Base-by-base conservation (phyloP, 2,797 vertebrate species). In the Protosalanx chinensis region DNA sequence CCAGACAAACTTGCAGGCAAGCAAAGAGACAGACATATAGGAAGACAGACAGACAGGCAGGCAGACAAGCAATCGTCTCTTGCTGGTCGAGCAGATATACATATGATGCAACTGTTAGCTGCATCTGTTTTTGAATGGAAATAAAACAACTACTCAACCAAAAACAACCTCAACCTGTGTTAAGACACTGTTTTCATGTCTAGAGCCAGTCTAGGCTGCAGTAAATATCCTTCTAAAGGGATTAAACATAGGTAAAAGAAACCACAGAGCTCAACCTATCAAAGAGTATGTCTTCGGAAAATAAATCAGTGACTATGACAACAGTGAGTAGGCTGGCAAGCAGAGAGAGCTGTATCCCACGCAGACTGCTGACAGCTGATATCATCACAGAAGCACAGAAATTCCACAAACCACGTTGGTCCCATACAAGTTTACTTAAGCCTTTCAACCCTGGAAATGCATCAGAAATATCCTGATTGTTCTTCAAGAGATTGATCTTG, bases 331-430 rank as follows among this genome's bases (percentile, higher is more conserved):
- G 81, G 79, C 76, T 81, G 78, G 72, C 71, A 46, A 3, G 69
- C 76, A 63, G 62, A 74, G 75, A 77, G 81, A 82, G 78, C 79
- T 73, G 78, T 79, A 83, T 75, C 81, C 84, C 84, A 85, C 81
- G 78, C 81, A 82, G 75, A 67, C 71, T 83, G 68, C 81, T 83
- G 78, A 82, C 69, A 72, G 79, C 76, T 79, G 76, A 85, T 83
- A 82, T 79, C 79, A 77, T 74, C 76, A 41, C 75, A 78, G 41
- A 70, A 75, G 60, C 41, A 46, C 41, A 46, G 41, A 46, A 69
- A 70, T 78, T 72, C 73, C 12, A 23, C 3, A 58, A 53, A 16
- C 51, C 15, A 32, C 29, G 53, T 46, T 56, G 49, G 65, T 67
- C 29, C 23, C 12, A 37, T 46, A 46, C 41, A 46, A 46, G 41